Conservation (phyloP, 2,888 invertebrate genomes). For the Cosmia pyralina region DNA sequence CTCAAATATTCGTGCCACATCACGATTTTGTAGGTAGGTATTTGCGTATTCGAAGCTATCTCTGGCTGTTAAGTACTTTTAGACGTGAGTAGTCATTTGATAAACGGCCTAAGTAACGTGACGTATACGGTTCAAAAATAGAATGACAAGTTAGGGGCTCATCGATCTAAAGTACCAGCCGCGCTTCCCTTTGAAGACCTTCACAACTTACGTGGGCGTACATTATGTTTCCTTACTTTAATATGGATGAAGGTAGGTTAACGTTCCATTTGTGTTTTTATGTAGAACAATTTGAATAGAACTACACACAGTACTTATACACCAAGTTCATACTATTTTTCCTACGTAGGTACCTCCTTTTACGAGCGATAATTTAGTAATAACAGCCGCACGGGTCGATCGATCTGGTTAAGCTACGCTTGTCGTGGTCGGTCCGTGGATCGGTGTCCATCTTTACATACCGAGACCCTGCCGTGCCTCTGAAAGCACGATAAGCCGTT, state of each 20-base stretch:
- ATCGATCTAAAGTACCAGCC: constrained; percentile 49
- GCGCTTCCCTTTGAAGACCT: constrained; percentile 41
- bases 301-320: too few species aligned
- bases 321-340: too few species aligned
- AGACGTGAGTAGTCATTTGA: constrained; percentile 33
- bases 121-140: constrained; percentile 55
- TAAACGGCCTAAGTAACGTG: constrained; percentile 40
- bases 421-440: too few species aligned
- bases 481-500: too few species aligned
- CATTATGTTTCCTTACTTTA: constrained; percentile 32
- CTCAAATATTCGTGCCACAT: neutral
- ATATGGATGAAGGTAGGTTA: constrained; percentile 31
- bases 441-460: too few species aligned
- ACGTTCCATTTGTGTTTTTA: neutral
- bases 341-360: too few species aligned
- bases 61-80: constrained; percentile 21
- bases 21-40: neutral
- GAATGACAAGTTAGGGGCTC: constrained; percentile 48
- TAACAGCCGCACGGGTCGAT: too few species aligned
- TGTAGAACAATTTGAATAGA: too few species aligned
- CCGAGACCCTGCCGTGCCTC: too few species aligned
- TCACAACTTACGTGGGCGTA: constrained; percentile 41
- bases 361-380: too few species aligned
- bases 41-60: constrained; percentile 14
- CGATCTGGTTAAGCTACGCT: too few species aligned